Base-by-base conservation (phyloP, 2,797 vertebrate species). In the Hippoglossus hippoglossus region DNA sequence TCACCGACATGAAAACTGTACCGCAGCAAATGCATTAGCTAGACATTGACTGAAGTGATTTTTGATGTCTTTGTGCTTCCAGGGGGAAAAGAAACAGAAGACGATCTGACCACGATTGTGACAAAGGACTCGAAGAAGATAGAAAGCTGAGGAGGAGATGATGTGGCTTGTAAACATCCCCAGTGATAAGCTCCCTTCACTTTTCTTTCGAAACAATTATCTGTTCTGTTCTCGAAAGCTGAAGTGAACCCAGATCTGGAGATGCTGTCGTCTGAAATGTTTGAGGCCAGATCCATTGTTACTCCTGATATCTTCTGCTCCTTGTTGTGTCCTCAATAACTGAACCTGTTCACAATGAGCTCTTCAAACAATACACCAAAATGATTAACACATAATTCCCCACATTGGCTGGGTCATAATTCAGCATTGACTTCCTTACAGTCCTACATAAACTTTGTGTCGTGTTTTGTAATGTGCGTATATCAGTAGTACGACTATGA, bases 81-180 rank as follows among this genome's bases (percentile, higher is more conserved):
- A 92, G 91, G 58, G 13, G 79, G 68, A 2, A 36, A 21, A 2
- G 70, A 79, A 9, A 26, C 18, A 1, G 80, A 87, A 22, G 90
- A 91, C 1, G 90, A 92, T 24, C 8, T 63, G 50, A 26, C 6
- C 24, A 58, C 72, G 25, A 90, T 92, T 1, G 57, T 89, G 41
- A 53, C 68, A 26, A 72, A 82, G 46, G 79, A 83, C 0, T 73
- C 64, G 67, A 70, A 39, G 16, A 26, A 69, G 26, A 62, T 18
- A 47, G 46, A 31, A 44, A 44, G n/a, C 11, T 5, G 15, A 51
- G 18, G 12, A 10, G 24, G n/a, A 24, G n/a, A 21, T 49, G 21
- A 57, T 13, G 54, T 21, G 16, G 26, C 15, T 39, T 62, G 5
- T 54, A 15, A 31, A 56, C 12, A 41, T 5, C 21, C 16, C 18